These are phyloP conservation scores for Anabacerthia variegaticeps DNA, from an alignment of 2,797 vertebrate species.

Conservation along the genomic window DNA sequence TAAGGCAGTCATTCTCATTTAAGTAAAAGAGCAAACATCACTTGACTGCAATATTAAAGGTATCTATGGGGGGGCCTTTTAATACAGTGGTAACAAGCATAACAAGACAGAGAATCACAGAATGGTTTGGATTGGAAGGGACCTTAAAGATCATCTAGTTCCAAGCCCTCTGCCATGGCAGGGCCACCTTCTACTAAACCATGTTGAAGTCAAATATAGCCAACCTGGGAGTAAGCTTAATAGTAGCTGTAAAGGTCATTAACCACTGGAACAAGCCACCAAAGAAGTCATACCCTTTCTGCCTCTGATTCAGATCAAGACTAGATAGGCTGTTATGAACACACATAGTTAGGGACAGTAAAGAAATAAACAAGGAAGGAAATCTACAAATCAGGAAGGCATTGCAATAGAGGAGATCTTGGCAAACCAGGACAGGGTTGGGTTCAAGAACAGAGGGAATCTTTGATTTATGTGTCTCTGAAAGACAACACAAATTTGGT, in stretches of 20 bases:
- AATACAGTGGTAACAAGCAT: not conserved
- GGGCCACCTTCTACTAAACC: not conserved
- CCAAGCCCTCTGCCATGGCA: not conserved
- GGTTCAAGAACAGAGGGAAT: not conserved
- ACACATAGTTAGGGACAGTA: not conserved
- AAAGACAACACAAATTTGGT: not conserved
- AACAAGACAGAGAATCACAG: not conserved
- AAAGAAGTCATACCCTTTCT: not conserved
- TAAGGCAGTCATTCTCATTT: not conserved
- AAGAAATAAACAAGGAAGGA: not conserved
- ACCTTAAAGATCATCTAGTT: not conserved
- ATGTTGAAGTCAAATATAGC: not conserved
- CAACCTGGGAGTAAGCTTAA: not conserved
- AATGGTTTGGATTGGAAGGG: not conserved
- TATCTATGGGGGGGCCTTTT: not conserved
- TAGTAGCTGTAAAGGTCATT: not conserved
- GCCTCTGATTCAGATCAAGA: not conserved
- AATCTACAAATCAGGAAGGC: not conserved
- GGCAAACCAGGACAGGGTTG: not conserved
- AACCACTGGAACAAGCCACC: not conserved
- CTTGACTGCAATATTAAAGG: not conserved
- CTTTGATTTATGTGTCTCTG: not conserved
- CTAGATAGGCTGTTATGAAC: not conserved
- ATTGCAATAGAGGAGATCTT: not conserved
- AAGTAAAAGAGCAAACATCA: not conserved